Evolutionary conservation across 2,797 vertebrate genomes (phyloP).

Genomic region (Eulemur mongoz): DNA sequence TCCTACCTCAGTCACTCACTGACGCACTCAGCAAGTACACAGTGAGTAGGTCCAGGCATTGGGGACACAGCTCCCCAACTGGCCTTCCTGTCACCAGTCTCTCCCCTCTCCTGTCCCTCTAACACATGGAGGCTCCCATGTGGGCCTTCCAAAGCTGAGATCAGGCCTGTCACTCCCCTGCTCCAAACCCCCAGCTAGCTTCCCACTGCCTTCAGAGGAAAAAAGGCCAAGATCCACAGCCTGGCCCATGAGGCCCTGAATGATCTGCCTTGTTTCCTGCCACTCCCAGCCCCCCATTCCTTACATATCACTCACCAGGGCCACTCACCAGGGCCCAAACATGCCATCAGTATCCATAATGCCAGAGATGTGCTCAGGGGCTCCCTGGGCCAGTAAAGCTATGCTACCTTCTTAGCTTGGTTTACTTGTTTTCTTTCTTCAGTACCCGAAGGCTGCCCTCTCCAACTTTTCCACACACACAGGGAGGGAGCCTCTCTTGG

Average conservation of each 20-base stretch:
- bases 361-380: not conserved
- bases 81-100: not conserved
- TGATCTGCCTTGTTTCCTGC: not conserved
- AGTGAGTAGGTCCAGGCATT: not conserved
- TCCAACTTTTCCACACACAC: not conserved
- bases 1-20: not conserved
- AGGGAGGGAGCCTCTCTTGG: not conserved
- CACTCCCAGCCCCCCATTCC: not conserved
- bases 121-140: not conserved
- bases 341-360: not conserved
- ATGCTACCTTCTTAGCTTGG: not conserved
- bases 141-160: not conserved
- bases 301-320: not conserved
- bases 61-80: not conserved
- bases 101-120: not conserved
- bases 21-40: not conserved
- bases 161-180: not conserved
- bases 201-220: not conserved
- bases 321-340: not conserved
- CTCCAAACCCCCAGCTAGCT: not conserved
- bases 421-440: not conserved
- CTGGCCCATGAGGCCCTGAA: not conserved
- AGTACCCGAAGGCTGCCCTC: not conserved
- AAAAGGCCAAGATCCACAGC: not conserved
- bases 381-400: not conserved